A percentile compares a stretch with the other conserved stretches of the same genome.
Conservation (phyloP, 2,113 vertebrate genomes). For the Dissostichus mawsoni region DNA sequence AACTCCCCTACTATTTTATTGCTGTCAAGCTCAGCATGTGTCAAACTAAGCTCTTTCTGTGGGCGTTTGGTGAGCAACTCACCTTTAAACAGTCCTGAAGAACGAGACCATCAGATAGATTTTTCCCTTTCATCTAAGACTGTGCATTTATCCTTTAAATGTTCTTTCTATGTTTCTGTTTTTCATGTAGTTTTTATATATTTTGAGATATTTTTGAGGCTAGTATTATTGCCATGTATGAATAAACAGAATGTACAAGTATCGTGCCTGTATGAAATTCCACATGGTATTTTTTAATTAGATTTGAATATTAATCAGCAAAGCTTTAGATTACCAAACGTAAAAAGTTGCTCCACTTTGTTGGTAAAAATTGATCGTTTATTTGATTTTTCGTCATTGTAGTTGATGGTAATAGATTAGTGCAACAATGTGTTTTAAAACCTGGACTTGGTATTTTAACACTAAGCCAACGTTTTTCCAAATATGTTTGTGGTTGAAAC, state of each 20-base stretch:
- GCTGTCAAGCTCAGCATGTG: slow-evolving; percentile 45
- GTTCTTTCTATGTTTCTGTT: not conserved
- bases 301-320: not conserved
- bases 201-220: no score
- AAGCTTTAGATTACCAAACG: not conserved
- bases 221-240: no score
- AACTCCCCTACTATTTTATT: slow-evolving; percentile 35
- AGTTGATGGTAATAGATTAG: no score
- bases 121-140: not conserved
- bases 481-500: no score
- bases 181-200: not conserved
- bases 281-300: no score
- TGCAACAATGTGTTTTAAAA: no score
- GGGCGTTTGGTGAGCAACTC: not conserved
- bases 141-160: not conserved
- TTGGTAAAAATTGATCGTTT: not conserved
- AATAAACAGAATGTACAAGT: no score
- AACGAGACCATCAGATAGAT: not conserved
- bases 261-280: no score
- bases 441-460: no score
- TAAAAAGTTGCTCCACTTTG: not conserved
- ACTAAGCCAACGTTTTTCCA: no score
- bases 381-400: no score
- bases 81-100: not conserved
- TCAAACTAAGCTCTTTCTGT: slow-evolving; percentile 42